Evolutionary conservation across 1,140 invertebrate species (phyloP), one percentile per base, ranked within the genome.

Genomic region (Cherax quadricarinatus): DNA sequence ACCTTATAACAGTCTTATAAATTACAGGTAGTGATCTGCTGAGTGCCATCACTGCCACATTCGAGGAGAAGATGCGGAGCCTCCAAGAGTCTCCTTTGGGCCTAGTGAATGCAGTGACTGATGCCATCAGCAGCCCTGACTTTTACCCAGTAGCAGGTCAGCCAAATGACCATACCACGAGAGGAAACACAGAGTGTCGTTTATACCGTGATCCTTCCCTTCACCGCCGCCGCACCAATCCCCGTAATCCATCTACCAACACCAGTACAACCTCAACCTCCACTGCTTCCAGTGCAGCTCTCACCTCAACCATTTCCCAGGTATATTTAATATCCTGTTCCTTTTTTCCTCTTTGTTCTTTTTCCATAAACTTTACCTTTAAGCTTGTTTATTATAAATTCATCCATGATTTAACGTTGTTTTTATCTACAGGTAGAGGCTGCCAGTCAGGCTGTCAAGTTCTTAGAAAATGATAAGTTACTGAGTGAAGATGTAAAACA

Each of bases 41-140:
- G 80, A 93, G 84, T 79, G 93, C 93, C 78, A 93, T 93, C 57
- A 93, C 87, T 60, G 93, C 93, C 48, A 93, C 93, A 10, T 93
- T 92, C 82, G 93, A 93, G 79, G 90, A 91, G 79, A 93, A 93
- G 81, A 93, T 93, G 93, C 81, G 90, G n/a, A 93, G 91, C 60
- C 82, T 92, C n/a, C 89, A 93, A 75, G 92, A 93, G 86, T 88
- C 89, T 90, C 91, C 78, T 24, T 78, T 92, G 51, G 87, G 82
- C 41, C 87, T 88, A 41, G 83, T 81, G 48, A 86, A 53, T 51
- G 66, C 93, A 48, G 86, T 75, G 24, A 49, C 30, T 48, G 62
- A 88, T 70, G 41, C 82, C 21, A 18, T 41, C 62, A 70, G 41
- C 62, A 86, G 73, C 85, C 12, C 12, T 53, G 57, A 78, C 73